A percentile compares a stretch with the other conserved stretches of the same genome.
Conservation (phyloP, 2,888 invertebrate species). For the Carterocephalus palaemon region DNA sequence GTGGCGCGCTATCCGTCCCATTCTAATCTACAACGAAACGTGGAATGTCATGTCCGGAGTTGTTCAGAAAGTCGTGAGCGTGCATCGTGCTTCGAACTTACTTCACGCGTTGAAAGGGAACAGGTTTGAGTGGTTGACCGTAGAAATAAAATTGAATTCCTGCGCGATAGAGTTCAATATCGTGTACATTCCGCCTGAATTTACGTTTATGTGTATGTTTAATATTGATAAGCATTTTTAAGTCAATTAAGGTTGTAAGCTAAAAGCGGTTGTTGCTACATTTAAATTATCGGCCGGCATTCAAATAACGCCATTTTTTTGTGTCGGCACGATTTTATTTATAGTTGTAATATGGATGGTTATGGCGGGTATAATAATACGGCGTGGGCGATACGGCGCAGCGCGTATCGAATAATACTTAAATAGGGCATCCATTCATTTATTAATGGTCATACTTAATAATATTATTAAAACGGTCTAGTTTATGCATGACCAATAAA, state of each 20-base stretch:
- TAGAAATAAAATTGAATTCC: conserved; percentile 38
- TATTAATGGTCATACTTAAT: conserved; percentile 39
- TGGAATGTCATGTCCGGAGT: conserved; percentile 79
- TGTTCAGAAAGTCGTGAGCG: conserved; percentile 80
- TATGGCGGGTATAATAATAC: conserved; percentile 61
- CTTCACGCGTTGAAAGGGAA: conserved; percentile 48
- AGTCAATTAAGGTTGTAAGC: conserved; percentile 80
- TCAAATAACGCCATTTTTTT: conserved; percentile 78
- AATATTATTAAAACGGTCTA: too few species aligned
- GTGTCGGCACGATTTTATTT: conserved; percentile 78
- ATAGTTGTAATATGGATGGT: conserved; percentile 52
- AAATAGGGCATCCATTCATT: conserved; percentile 50
- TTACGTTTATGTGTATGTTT: conserved; percentile 35
- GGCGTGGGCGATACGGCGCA: conserved; percentile 58
- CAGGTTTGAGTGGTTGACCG: conserved; percentile 41
- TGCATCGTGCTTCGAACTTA: conserved; percentile 76
- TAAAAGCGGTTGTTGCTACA: conserved; percentile 80
- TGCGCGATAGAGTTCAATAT: conserved; percentile 43
- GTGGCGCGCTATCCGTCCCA: conserved; percentile 70
- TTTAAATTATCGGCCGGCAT: conserved; percentile 79
- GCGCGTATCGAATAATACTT: conserved; percentile 39
- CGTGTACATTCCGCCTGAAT: conserved; percentile 32
- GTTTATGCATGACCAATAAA: too few species aligned
- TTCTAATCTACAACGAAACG: conserved; percentile 79
- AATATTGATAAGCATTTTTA: conserved; percentile 78